These are phyloP conservation scores for Tiliqua scincoides DNA, from an alignment of 2,113 vertebrate genomes.

Conservation along the genomic window DNA sequence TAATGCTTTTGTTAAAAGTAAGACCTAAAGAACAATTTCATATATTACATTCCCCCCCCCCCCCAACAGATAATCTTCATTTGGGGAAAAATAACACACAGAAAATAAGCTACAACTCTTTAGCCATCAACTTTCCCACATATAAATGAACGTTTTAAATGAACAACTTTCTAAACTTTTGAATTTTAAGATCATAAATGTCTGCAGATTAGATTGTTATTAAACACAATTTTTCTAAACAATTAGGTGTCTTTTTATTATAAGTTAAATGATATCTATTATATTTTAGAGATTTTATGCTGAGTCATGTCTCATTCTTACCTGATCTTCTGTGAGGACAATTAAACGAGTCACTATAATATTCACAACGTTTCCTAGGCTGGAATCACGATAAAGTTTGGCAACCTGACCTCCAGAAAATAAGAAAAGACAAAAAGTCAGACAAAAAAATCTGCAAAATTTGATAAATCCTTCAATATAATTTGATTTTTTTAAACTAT, in stretches of 20 bases:
- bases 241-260: slow-evolving; percentile 42
- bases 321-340: slow-evolving; percentile 98
- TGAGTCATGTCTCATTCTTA: slow-evolving; percentile 68
- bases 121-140: slow-evolving; percentile 31
- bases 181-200: slow-evolving; percentile 61
- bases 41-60: slow-evolving; percentile 14
- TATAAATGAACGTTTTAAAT: slow-evolving; percentile 43
- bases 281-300: slow-evolving; percentile 42
- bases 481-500: neutral
- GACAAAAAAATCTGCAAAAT: slow-evolving; percentile 80
- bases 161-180: slow-evolving; percentile 54
- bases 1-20: slow-evolving; percentile 66
- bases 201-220: slow-evolving; percentile 43
- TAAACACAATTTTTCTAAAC: slow-evolving; percentile 59
- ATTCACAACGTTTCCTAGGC: slow-evolving; percentile 99
- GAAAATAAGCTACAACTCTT: slow-evolving; percentile 55
- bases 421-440: slow-evolving; percentile 99
- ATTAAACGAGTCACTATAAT: slow-evolving; percentile 98
- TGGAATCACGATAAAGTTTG: slow-evolving; percentile 99
- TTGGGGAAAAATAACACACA: slow-evolving; percentile 28
- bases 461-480: slow-evolving; percentile 22
- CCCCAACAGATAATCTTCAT: neutral
- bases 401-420: slow-evolving; percentile 99
- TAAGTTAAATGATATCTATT: slow-evolving; percentile 6
- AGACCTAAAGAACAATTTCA: slow-evolving; percentile 35